Conservation (phyloP, 2,888 invertebrate genomes). For the Tachystola acroxantha region DNA sequence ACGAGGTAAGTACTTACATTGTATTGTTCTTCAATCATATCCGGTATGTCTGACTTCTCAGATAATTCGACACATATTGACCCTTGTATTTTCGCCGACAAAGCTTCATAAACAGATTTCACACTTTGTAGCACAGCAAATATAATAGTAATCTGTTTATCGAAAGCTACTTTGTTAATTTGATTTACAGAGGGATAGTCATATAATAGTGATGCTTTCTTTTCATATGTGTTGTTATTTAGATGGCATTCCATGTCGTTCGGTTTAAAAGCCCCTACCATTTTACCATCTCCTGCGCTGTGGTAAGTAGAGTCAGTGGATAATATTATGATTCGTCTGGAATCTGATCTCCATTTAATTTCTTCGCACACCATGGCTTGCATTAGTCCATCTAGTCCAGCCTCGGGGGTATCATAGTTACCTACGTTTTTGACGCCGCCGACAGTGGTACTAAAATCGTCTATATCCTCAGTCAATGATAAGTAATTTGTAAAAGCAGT, state of each 20-base stretch:
- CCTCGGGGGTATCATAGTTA: conserved; percentile 87
- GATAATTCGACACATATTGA: conserved; percentile 77
- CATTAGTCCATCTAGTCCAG: conserved; percentile 92
- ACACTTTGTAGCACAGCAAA: conserved; percentile 81
- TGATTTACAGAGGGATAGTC: conserved; percentile 91
- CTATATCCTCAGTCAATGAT: conserved; percentile 78
- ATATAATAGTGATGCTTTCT: conserved; percentile 50
- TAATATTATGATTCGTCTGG: conserved; percentile 85
- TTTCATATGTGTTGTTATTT: conserved; percentile 70
- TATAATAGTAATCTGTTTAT: conserved; percentile 86
- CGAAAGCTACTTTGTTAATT: conserved; percentile 79
- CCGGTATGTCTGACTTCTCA: conserved; percentile 78
- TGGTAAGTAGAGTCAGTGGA: conserved; percentile 90
- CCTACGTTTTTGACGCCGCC: conserved; percentile 32
- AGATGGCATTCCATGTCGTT: conserved; percentile 85
- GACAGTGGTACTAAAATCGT: conserved; percentile 35
- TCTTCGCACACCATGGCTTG: conserved; percentile 86
- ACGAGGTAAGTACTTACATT: too few species aligned
- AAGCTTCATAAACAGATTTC: conserved; percentile 58
- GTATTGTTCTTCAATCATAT: conserved; percentile 84
- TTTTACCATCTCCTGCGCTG: conserved; percentile 88
- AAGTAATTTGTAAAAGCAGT: conserved; percentile 83
- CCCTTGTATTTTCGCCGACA: conserved; percentile 81
- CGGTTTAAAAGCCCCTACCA: conserved; percentile 81
- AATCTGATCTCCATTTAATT: conserved; percentile 86